Percentiles rank a stretch among this genome's conserved stretches.
Evolutionary conservation across 2,888 invertebrate genomes (phyloP).

Genomic region (Agrotis segetum): DNA sequence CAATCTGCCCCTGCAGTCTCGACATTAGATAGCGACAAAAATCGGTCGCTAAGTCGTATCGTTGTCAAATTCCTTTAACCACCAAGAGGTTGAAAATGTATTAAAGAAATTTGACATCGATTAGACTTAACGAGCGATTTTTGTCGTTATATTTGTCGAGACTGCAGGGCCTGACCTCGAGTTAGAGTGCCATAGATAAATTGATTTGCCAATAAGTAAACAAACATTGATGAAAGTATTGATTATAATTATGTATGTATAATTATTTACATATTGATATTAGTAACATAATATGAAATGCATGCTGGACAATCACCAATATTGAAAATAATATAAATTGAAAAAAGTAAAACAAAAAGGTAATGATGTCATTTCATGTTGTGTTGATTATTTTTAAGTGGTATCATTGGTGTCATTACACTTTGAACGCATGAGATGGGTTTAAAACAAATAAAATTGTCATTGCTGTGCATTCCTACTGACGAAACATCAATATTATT

Average conservation of each 20-base stretch:
- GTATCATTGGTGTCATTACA: neutral
- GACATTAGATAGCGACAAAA: no score
- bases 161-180: no score
- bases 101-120: no score
- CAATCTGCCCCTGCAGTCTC: no score
- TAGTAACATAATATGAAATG: conserved; percentile 13
- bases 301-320: no score
- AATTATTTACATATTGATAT: neutral
- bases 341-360: neutral
- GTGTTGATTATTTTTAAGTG: neutral
- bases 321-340: no score
- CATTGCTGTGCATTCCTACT: neutral
- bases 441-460: neutral
- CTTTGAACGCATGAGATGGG: conserved; percentile 17
- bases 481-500: neutral
- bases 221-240: conserved; percentile 6
- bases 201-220: neutral
- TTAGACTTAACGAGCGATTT: no score
- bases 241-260: no score
- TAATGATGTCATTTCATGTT: neutral
- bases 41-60: no score
- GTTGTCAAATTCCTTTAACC: no score
- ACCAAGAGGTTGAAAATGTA: no score
- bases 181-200: conserved; percentile 22
- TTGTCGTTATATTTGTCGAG: no score